Conservation (phyloP, 2,113 vertebrate species). For the Bos indicus region DNA sequence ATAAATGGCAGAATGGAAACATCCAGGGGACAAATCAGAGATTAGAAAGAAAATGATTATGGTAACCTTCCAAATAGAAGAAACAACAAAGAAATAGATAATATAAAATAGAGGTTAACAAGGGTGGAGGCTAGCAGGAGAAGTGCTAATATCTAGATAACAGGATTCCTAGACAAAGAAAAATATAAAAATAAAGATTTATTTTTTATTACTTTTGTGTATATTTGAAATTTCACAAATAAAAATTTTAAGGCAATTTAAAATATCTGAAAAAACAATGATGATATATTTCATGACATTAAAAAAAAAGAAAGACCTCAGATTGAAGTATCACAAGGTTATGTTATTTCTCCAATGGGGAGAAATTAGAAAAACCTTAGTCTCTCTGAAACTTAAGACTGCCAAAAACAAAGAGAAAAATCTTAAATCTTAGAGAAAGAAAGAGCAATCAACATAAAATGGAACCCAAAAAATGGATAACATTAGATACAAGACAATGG, state of each 20-base stretch:
- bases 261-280: neutral
- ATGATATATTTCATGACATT: neutral
- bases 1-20: neutral
- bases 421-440: neutral
- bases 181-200: neutral
- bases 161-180: neutral
- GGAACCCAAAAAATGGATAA: neutral
- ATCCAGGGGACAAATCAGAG: neutral
- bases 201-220: neutral
- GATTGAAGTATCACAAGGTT: neutral
- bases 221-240: neutral
- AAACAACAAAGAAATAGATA: neutral
- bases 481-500: neutral
- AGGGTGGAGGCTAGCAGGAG: neutral
- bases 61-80: neutral
- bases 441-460: neutral
- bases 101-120: neutral
- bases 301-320: neutral
- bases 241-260: neutral
- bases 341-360: neutral
- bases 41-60: neutral
- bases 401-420: neutral
- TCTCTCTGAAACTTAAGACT: neutral
- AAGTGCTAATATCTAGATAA: neutral
- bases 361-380: neutral